A percentile compares a stretch with the other conserved stretches of the same genome.
These are phyloP conservation scores for Anthoscopus minutus DNA, from an alignment of 2,113 vertebrate species.

Conservation along the genomic window DNA sequence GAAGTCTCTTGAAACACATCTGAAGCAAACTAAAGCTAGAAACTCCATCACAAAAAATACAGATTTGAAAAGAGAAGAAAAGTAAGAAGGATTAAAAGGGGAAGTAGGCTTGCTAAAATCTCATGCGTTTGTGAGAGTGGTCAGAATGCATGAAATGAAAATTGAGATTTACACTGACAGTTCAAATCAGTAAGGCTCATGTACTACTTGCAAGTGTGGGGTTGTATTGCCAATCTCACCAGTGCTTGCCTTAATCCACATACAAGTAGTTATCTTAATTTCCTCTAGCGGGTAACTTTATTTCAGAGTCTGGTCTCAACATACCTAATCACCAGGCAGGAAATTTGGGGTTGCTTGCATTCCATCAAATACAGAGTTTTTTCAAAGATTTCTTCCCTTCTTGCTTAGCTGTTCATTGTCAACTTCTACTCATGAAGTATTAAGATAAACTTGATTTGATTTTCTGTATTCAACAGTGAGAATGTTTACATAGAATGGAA, in stretches of 20 bases:
- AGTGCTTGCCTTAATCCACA: neutral
- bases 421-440: neutral
- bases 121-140: neutral
- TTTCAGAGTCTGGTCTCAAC: neutral
- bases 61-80: neutral
- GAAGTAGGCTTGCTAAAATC: accelerated
- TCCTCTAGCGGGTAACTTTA: neutral
- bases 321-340: neutral
- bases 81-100: neutral
- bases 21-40: neutral
- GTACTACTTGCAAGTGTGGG: neutral
- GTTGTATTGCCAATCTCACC: neutral
- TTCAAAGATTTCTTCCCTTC: neutral
- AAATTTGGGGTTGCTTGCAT: neutral
- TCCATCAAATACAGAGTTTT: neutral
- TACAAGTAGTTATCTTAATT: neutral
- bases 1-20: neutral
- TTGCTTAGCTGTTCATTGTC: neutral
- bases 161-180: neutral
- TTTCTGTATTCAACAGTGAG: neutral
- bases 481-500: neutral
- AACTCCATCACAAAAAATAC: neutral
- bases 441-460: neutral
- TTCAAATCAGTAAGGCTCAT: neutral
- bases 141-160: neutral